Evolutionary conservation across 2,888 invertebrate genomes (phyloP).

Genomic region (Calameuta pallipes): DNA sequence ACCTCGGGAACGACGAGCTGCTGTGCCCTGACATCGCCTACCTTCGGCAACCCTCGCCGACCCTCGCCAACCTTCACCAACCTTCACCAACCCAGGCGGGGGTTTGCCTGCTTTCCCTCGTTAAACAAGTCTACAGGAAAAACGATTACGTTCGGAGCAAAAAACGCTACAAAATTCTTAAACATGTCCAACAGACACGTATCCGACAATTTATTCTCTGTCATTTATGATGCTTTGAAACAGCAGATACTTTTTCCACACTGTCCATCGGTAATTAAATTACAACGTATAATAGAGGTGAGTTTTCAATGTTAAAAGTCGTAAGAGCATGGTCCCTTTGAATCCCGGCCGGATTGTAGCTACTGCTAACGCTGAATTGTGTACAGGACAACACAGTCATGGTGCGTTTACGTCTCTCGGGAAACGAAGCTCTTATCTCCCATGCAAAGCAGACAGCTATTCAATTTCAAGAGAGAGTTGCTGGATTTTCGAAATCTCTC

Average conservation of each 20-base stretch:
- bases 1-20: neutral
- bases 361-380: neutral
- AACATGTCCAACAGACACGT: neutral
- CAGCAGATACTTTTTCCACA: neutral
- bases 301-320: no score
- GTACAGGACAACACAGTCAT: neutral
- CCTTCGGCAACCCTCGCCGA: neutral
- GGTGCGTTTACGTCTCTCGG: neutral
- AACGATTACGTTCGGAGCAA: neutral
- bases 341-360: neutral
- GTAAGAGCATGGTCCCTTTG: neutral
- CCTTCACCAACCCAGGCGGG: no score
- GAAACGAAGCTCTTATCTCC: neutral
- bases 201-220: neutral
- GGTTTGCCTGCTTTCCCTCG: neutral
- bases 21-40: neutral
- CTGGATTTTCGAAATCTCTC: neutral
- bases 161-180: neutral
- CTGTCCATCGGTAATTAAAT: neutral
- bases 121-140: neutral
- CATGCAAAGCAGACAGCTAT: neutral
- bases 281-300: neutral
- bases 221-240: neutral
- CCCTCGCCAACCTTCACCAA: neutral
- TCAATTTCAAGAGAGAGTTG: neutral